A percentile compares a stretch with the other conserved stretches of the same genome.
These are phyloP conservation scores for Hylaeus anthracinus DNA, from an alignment of 1,140 invertebrate species.

Conservation along the genomic window DNA sequence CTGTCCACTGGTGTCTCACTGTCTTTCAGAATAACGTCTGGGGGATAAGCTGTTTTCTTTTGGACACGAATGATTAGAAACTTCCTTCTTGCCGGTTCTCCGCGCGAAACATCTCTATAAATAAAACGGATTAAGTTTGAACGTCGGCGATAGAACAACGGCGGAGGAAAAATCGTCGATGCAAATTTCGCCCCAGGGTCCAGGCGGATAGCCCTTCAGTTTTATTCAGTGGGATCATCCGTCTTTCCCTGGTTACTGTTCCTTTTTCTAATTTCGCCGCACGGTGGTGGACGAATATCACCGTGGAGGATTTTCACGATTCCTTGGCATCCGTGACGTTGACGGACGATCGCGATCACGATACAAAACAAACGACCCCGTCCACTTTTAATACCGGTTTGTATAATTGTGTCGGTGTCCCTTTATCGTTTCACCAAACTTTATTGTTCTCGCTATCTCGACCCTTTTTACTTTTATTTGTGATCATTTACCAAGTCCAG, in stretches of 20 bases:
- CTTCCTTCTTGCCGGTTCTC: neutral
- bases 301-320: constrained; percentile 55
- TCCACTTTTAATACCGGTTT: neutral
- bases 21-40: neutral
- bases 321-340: constrained; percentile 52
- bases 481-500: too few relatives aligned
- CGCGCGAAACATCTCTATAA: neutral
- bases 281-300: constrained; percentile 49
- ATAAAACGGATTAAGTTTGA: constrained; percentile 22
- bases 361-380: constrained; percentile 11
- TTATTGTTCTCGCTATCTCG: neutral
- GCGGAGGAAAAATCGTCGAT: constrained; percentile 22
- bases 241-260: constrained; percentile 33
- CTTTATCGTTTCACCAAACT: neutral
- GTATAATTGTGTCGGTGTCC: neutral
- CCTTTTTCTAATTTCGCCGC: constrained; percentile 46
- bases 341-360: constrained; percentile 49
- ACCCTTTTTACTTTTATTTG: neutral
- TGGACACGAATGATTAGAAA: constrained; percentile 20
- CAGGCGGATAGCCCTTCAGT: neutral
- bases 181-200: constrained; percentile 51
- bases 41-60: neutral
- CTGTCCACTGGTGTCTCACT: too few relatives aligned
- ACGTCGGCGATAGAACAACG: constrained; percentile 22
- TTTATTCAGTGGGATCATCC: constrained; percentile 51